A percentile compares a stretch with the other conserved stretches of the same genome.
Evolutionary conservation across 1,140 invertebrate genomes (phyloP).

Genomic region (Brachionus angularis): DNA sequence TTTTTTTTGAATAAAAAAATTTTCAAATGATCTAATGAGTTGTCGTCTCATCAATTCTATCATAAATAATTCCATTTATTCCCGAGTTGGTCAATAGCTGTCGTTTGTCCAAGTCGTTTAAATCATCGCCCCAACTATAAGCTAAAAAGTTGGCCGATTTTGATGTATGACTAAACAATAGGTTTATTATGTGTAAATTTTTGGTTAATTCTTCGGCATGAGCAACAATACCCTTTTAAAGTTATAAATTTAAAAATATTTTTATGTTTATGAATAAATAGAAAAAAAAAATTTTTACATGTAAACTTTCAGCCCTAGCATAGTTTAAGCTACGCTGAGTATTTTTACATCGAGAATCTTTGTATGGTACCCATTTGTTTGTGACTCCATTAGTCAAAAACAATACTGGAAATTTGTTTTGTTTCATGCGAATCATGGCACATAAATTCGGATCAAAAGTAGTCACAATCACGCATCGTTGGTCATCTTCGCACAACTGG

Average conservation of each 20-base stretch:
- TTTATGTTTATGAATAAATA: background rate
- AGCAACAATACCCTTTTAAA: slow-evolving; percentile 25
- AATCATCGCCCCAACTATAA: slow-evolving; percentile 38
- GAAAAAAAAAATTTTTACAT: background rate
- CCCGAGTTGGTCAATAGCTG: slow-evolving; percentile 15
- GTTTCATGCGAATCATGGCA: slow-evolving; percentile 41
- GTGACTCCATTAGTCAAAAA: slow-evolving; percentile 42
- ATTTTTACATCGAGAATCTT: slow-evolving; percentile 25
- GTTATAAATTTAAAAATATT: background rate
- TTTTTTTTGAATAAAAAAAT: slow-evolving; percentile 5
- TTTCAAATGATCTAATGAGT: slow-evolving; percentile 33
- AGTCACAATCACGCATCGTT: slow-evolving; percentile 79
- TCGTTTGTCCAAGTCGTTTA: slow-evolving; percentile 26
- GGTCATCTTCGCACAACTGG: slow-evolving; percentile 69
- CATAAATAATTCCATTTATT: slow-evolving; percentile 41
- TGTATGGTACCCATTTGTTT: slow-evolving; percentile 39
- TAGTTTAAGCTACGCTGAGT: slow-evolving; percentile 14
- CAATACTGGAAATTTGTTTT: slow-evolving; percentile 41
- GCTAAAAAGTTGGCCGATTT: slow-evolving; percentile 37
- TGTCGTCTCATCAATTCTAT: slow-evolving; percentile 38
- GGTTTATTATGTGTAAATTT: slow-evolving; percentile 25
- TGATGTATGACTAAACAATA: slow-evolving; percentile 2
- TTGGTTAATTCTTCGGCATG: slow-evolving; percentile 36
- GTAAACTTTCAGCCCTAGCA: slow-evolving; percentile 36
- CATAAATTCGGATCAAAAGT: slow-evolving; percentile 82